Evolutionary conservation across 1,140 invertebrate species (phyloP).

Genomic region (Apis dorsata): DNA sequence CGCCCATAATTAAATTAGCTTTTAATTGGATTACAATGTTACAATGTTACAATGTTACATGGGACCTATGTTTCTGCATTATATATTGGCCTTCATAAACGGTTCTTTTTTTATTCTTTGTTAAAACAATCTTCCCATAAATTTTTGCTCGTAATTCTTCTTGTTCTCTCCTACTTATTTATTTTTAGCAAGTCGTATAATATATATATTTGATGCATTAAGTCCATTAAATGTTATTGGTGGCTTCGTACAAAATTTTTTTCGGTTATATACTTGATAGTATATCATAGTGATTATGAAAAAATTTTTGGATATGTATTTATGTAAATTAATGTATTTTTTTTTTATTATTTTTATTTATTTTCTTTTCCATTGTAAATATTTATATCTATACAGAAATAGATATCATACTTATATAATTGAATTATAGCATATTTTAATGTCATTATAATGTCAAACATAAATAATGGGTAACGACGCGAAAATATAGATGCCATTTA

Average conservation of each 20-base stretch:
- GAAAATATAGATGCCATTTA: background rate
- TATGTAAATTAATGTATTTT: too few relatives aligned
- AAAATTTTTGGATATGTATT: too few relatives aligned
- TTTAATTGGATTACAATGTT: slow-evolving; percentile 35
- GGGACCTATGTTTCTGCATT: background rate
- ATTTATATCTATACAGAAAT: too few relatives aligned
- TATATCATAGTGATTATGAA: too few relatives aligned
- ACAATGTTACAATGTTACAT: too few relatives aligned
- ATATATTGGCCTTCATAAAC: background rate
- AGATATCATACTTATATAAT: too few relatives aligned
- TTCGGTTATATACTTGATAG: too few relatives aligned
- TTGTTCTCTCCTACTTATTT: slow-evolving; percentile 7
- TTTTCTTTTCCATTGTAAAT: too few relatives aligned
- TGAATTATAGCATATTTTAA: background rate
- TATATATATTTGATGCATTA: background rate
- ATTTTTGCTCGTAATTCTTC: slow-evolving; percentile 50
- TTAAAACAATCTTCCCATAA: slow-evolving; percentile 19
- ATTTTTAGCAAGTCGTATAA: slow-evolving; percentile 1
- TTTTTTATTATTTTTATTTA: too few relatives aligned
- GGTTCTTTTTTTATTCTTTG: background rate
- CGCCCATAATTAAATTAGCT: slow-evolving; percentile 34
- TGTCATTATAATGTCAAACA: background rate
- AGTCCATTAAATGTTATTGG: background rate
- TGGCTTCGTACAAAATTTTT: slow-evolving; percentile 10
- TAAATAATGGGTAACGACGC: background rate